phyloP scores from a whole-genome alignment of 1,140 invertebrate genomes.

The Harlomillsia oculata region DNA sequence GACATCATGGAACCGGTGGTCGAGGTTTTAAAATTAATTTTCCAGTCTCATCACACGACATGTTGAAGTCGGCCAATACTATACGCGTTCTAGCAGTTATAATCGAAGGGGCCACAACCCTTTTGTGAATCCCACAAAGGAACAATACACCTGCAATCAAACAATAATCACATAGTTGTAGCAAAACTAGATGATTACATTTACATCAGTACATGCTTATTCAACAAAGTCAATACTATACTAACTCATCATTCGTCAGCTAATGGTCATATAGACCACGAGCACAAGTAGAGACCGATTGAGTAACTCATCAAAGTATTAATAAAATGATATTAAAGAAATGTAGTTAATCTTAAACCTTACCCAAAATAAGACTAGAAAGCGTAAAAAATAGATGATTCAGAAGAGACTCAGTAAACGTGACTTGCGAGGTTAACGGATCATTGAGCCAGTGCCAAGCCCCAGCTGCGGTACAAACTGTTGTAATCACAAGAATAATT shows the following conservation, averaged over 20 bases:
- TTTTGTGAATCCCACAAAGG: conserved; percentile 81
- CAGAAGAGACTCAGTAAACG: conserved; percentile 77
- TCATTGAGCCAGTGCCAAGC: conserved; percentile 92
- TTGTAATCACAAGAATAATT: conserved; percentile 72
- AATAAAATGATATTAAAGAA: no score
- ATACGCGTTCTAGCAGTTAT: conserved; percentile 78
- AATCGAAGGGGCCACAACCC: conserved; percentile 91
- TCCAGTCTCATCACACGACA: conserved; percentile 95
- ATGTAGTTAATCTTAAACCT: no score
- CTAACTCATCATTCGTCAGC: no score
- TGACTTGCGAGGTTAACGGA: conserved; percentile 73
- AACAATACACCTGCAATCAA: conserved; percentile 78
- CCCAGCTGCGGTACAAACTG: conserved; percentile 77
- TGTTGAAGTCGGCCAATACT: conserved; percentile 89
- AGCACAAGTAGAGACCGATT: no score
- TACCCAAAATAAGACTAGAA: conserved; percentile 70
- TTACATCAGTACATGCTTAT: no score
- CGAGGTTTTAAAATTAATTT: conserved; percentile 77
- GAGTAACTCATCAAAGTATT: no score
- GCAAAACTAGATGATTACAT: no score
- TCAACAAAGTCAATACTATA: no score
- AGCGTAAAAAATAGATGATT: conserved; percentile 96
- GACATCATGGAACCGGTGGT: conserved; percentile 46
- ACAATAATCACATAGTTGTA: no score
- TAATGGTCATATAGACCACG: no score